These are phyloP conservation scores for Mythimna lalbum DNA, from an alignment of 2,888 invertebrate species.

Conservation along the genomic window DNA sequence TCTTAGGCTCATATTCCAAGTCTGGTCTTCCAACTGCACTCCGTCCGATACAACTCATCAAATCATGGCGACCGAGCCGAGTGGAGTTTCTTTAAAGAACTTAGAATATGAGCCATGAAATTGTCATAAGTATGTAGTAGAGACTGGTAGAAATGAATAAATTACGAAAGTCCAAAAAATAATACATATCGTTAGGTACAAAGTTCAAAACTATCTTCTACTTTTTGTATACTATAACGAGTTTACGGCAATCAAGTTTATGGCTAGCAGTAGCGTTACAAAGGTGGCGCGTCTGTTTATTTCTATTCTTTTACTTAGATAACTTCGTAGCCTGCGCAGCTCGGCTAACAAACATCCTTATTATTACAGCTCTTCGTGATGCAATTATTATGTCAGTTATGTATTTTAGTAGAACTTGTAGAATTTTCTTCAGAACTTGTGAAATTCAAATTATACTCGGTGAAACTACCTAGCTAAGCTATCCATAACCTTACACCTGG, in stretches of 20 bases:
- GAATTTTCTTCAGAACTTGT: background rate
- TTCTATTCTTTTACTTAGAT: conserved; percentile 20
- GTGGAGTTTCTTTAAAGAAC: no score
- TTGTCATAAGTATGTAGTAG: no score
- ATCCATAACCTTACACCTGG: background rate
- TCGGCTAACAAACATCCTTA: conserved; percentile 24
- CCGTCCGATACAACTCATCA: no score
- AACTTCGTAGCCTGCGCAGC: conserved; percentile 17
- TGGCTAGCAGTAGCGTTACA: background rate
- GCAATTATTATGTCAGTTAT: conserved; percentile 22
- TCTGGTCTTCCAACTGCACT: no score
- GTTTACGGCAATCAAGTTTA: background rate
- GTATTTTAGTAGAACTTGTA: background rate
- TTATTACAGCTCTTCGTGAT: conserved; percentile 18
- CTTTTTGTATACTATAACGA: background rate
- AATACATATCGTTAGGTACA: background rate
- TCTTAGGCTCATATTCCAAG: background rate
- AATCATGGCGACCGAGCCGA: no score
- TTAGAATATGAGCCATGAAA: no score
- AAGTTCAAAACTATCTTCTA: background rate
- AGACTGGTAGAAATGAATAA: background rate
- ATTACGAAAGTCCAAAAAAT: background rate
- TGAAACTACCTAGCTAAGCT: background rate
- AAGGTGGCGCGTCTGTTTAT: conserved; percentile 10
- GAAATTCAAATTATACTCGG: background rate